Conservation (phyloP, 2,888 invertebrate species). For the Phymatocera aterrima region DNA sequence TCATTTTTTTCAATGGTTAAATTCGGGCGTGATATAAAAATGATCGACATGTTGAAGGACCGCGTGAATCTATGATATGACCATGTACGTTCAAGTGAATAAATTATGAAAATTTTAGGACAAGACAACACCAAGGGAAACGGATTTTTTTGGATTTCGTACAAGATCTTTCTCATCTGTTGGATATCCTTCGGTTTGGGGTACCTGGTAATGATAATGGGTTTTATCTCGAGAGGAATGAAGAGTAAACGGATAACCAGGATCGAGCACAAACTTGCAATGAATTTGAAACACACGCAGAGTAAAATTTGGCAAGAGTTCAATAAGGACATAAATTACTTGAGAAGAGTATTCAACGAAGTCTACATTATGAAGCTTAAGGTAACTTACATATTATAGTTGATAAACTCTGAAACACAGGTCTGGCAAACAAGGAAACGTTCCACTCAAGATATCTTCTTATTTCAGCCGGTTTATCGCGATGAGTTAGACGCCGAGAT, state of each 20-base stretch:
- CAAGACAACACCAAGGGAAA: constrained; percentile 73
- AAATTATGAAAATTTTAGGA: constrained; percentile 58
- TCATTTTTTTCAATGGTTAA: too few relatives aligned
- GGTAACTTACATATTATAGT: too few relatives aligned
- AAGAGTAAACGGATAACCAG: constrained; percentile 84
- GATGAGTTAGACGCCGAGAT: constrained; percentile 68
- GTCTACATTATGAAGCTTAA: constrained; percentile 89
- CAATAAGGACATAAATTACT: constrained; percentile 84
- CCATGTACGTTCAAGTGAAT: too few relatives aligned
- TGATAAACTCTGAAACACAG: too few relatives aligned
- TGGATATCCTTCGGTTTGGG: constrained; percentile 96
- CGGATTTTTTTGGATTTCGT: constrained; percentile 81
- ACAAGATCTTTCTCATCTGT: constrained; percentile 88
- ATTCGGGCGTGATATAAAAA: too few relatives aligned
- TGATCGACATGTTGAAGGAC: too few relatives aligned
- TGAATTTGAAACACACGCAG: constrained; percentile 87
- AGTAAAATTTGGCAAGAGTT: constrained; percentile 86
- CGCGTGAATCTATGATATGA: constrained; percentile 50
- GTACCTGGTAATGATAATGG: constrained; percentile 92
- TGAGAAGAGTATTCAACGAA: constrained; percentile 87
- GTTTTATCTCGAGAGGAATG: constrained; percentile 88
- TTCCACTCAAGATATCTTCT: constrained; percentile 30
- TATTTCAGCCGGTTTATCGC: constrained; percentile 85
- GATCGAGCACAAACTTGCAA: constrained; percentile 86
- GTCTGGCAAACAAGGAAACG: too few relatives aligned